Conservation (phyloP, 1,140 invertebrate species). For the Cherax destructor region DNA sequence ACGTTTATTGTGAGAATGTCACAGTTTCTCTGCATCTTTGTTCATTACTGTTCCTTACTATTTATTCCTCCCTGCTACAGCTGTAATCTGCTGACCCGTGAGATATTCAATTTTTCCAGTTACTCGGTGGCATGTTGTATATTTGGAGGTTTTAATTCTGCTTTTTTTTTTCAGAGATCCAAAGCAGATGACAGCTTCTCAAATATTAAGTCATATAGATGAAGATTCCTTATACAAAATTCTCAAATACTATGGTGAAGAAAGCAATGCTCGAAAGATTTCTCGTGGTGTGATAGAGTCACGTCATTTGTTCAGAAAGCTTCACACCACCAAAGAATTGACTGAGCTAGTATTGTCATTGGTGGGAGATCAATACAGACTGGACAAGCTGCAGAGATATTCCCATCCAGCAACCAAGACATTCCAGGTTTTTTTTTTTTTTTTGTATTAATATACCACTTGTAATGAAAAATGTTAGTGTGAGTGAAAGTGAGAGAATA, state of each 20-base stretch:
- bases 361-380: constrained; percentile 77
- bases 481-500: no score
- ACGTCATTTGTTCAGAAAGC: constrained; percentile 86
- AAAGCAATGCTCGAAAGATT: constrained; percentile 90
- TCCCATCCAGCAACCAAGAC: constrained; percentile 92
- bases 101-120: not conserved
- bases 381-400: constrained; percentile 85
- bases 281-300: constrained; percentile 91
- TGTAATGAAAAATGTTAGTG: no score
- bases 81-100: not conserved
- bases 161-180: constrained; percentile 32
- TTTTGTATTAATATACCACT: no score
- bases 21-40: no score
- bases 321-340: constrained; percentile 90
- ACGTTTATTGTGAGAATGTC: no score
- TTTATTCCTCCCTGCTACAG: no score
- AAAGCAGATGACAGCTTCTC: constrained; percentile 81
- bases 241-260: constrained; percentile 92
- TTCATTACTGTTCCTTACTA: no score
- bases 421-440: constrained; percentile 81
- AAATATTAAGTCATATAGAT: constrained; percentile 87
- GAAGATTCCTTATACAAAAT: constrained; percentile 88
- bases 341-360: constrained; percentile 85
- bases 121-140: not conserved
- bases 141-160: not conserved